A percentile compares a stretch with the other conserved stretches of the same genome.
Conservation (phyloP, 2,888 invertebrate genomes). For the Athalia circularis region DNA sequence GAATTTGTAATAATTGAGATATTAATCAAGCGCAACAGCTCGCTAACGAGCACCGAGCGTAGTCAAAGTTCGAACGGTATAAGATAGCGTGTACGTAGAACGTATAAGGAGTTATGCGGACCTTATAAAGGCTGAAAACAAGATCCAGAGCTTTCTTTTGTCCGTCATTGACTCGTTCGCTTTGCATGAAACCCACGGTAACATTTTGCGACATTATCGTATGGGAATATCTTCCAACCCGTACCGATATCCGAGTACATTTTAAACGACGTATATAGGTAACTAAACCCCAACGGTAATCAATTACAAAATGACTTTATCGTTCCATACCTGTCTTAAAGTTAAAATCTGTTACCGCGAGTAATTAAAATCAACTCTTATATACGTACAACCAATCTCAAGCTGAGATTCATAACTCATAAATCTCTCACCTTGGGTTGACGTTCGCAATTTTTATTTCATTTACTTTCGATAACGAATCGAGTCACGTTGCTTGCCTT, state of each 20-base stretch:
- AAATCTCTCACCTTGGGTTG: conserved; percentile 11
- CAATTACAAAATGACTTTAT: too few species aligned
- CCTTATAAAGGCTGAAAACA: not conserved
- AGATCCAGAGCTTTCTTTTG: not conserved
- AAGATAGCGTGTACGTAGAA: not conserved
- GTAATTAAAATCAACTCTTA: not conserved
- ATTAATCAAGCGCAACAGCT: conserved; percentile 37
- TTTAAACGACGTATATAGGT: too few species aligned
- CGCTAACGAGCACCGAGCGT: conserved; percentile 28
- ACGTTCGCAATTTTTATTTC: not conserved
- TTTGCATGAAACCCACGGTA: too few species aligned
- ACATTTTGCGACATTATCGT: too few species aligned
- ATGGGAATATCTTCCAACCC: too few species aligned
- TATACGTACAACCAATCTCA: not conserved
- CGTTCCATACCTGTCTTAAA: too few species aligned
- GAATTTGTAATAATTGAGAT: conserved; percentile 41
- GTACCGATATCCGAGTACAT: too few species aligned
- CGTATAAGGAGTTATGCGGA: not conserved
- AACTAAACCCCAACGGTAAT: too few species aligned
- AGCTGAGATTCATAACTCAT: conserved; percentile 8
- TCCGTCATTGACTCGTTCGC: too few species aligned
- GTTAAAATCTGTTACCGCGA: too few species aligned
- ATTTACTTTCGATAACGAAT: not conserved
- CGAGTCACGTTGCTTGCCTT: not conserved
- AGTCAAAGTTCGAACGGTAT: conserved; percentile 28